Base-by-base conservation (phyloP, 2,888 invertebrate genomes). In the Rhodophaea formosa region DNA sequence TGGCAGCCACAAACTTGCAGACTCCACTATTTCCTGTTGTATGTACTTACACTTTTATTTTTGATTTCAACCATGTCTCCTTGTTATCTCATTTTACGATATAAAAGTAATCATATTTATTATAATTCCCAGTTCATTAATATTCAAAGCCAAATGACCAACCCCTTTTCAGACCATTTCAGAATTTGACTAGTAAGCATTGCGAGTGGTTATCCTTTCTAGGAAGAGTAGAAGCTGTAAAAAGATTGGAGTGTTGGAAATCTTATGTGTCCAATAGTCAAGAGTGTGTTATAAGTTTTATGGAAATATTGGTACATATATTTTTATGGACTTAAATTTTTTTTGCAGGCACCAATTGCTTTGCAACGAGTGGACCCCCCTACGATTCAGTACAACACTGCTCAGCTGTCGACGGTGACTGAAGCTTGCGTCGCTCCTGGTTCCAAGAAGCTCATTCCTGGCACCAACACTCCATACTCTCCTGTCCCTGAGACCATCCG, bases 1-100 rank as follows among this genome's bases (percentile, higher is more conserved):
- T 88, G 10, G 77, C 85, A 59, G 77, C 91, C 53, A 71, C 82
- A 35, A 74, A 86, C 65, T 69, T 91, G 61, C 92, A 91, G 68
- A 79, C 74, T 53, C 91, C 91, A 69, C 82, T 92, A 44, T 89
- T 83, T 66, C 91, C 91, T 46, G 77, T 91, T 79, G 91, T 91
- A 82, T 79, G 88, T 84, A 68, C n/a, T n/a, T n/a, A n/a, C n/a
- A n/a, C n/a, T n/a, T n/a, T n/a, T 60, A 10, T 47, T 61, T 35
- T 55, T 59, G 15, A 43, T 15, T 29, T 14, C 16, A 30, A 51
- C 8, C 16, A 12, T 35, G 3, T 8, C 12, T 12, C 30, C 59
- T 59, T n/a, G n/a, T n/a, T 59, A 57, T 59, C 56, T 46, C 1
- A 14, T 52, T 51, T 51, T 35, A 14, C n/a, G n/a, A n/a, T n/a